Evolutionary conservation across 2,113 vertebrate genomes (phyloP).

Genomic region (Heterotis niloticus): DNA sequence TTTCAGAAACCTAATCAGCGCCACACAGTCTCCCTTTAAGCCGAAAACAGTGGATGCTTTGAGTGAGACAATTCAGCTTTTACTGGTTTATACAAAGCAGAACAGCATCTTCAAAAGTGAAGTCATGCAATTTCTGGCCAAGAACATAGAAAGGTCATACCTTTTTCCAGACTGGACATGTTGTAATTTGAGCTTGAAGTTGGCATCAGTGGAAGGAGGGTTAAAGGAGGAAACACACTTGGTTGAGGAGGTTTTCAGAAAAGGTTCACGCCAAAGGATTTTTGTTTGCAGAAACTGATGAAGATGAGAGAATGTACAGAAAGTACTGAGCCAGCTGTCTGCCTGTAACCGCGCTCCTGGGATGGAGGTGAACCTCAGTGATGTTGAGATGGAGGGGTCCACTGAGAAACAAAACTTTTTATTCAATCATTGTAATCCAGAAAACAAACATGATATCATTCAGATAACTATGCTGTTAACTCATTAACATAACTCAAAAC

Average conservation of each 20-base stretch:
- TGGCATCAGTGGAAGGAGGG: background rate
- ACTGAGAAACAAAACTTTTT: too few species aligned
- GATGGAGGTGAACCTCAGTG: too few species aligned
- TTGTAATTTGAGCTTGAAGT: background rate
- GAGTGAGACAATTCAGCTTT: background rate
- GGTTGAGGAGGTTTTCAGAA: background rate
- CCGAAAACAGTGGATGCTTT: background rate
- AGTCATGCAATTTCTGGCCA: background rate
- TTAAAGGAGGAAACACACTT: background rate
- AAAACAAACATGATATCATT: too few species aligned
- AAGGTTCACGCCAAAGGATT: background rate
- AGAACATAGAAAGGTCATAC: background rate
- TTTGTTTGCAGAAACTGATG: background rate
- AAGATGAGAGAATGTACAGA: constrained; percentile 55
- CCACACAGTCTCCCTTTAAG: background rate
- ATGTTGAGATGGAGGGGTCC: too few species aligned
- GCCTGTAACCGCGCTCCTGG: constrained; percentile 45
- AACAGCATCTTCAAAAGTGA: background rate
- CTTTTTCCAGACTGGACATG: background rate
- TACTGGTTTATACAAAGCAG: background rate
- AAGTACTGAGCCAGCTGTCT: too few species aligned
- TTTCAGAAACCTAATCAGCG: background rate
- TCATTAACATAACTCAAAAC: too few species aligned
- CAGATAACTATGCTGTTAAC: too few species aligned
- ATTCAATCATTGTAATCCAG: too few species aligned